Conservation (phyloP, 2,797 vertebrate genomes). For the Squalus acanthias region DNA sequence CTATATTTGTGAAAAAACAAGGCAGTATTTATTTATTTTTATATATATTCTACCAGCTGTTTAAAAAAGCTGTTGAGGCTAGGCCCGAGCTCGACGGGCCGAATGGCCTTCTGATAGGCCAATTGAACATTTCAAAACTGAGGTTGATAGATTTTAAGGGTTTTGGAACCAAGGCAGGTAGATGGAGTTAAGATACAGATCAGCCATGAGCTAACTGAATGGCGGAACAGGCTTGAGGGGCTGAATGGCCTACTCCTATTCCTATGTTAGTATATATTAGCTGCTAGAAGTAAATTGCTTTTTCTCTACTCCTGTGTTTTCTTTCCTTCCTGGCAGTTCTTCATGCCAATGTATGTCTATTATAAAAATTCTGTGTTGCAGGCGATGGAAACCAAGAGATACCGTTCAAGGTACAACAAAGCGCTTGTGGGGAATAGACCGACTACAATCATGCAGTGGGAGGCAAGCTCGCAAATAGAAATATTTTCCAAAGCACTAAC, state of each 20-base stretch:
- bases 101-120: not conserved
- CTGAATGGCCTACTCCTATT: not conserved
- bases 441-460: not conserved
- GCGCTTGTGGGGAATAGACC: not conserved
- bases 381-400: not conserved
- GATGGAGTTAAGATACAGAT: not conserved
- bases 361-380: not conserved
- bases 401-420: too few relatives aligned
- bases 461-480: not conserved
- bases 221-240: not conserved
- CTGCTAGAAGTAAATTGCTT: not conserved
- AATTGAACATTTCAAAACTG: not conserved
- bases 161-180: not conserved
- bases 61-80: not conserved
- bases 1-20: too few relatives aligned
- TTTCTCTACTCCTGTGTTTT: not conserved
- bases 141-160: not conserved
- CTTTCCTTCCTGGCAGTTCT: not conserved
- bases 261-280: not conserved
- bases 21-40: not conserved
- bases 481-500: not conserved
- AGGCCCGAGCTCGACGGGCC: not conserved
- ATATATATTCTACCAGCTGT: not conserved
- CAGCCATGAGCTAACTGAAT: not conserved
- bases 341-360: not conserved